Conservation (phyloP, 2,113 vertebrate species). For the Pholis gunnellus region DNA sequence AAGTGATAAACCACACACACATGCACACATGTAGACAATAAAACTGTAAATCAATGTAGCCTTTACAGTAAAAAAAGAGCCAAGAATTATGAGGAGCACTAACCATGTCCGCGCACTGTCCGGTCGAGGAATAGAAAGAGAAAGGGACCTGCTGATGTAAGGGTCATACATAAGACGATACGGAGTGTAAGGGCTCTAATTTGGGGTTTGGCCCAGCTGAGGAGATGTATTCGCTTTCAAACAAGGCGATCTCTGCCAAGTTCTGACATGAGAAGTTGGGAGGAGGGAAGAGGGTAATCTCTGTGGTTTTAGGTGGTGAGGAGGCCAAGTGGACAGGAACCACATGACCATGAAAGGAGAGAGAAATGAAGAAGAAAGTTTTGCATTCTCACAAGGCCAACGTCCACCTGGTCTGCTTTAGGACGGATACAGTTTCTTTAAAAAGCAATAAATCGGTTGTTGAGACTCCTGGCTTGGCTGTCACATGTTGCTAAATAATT, state of each 20-base stretch:
- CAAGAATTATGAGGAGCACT: constrained; percentile 70
- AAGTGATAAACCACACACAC: constrained; percentile 28
- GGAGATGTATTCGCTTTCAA: constrained; percentile 80
- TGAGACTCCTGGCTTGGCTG: neutral
- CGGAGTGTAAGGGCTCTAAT: constrained; percentile 85
- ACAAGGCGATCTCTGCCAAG: constrained; percentile 77
- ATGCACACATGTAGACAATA: constrained; percentile 4
- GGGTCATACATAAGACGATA: constrained; percentile 83
- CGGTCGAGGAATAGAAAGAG: constrained; percentile 74
- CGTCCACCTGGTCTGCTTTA: neutral
- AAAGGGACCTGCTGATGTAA: constrained; percentile 61
- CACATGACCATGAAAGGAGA: constrained; percentile 57
- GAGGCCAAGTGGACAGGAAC: constrained; percentile 51
- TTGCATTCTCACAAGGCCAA: neutral
- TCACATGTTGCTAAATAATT: neutral
- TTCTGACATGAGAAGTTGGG: constrained; percentile 39
- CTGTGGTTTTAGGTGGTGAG: constrained; percentile 45
- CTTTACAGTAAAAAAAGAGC: constrained; percentile 10
- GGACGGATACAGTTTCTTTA: neutral
- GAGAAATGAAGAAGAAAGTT: neutral
- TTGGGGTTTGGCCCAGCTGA: constrained; percentile 84
- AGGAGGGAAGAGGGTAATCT: constrained; percentile 35
- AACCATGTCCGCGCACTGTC: constrained; percentile 84
- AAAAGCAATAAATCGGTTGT: neutral
- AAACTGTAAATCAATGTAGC: neutral